Evolutionary conservation across 2,888 invertebrate species (phyloP), one percentile per base, ranked within the genome.

Genomic region (Scaeva pyrastri): DNA sequence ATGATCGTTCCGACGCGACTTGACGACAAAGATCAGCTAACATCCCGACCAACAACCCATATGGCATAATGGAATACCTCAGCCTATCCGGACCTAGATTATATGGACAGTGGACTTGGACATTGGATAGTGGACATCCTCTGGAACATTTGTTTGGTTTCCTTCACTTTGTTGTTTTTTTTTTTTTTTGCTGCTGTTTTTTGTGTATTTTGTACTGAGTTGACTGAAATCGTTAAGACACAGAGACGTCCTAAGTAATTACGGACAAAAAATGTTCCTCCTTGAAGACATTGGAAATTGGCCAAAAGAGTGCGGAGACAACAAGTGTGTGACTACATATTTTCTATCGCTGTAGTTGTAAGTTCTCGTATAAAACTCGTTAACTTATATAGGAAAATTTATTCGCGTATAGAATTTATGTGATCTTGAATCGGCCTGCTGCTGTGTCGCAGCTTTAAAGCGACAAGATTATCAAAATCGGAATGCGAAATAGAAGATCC

Each of bases 391-490:
- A 70, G 16, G 16, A 73, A 71, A 73, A 77, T 68, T 43, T 43
- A 31, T 16, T 48, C 14, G 48, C 19, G 36, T 50, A 36, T 14
- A 50, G 19, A 26, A n/a, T 50, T 36, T 11, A 39, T 50, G 5
- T 39, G 16, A 39, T 52, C 11, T 68, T 39, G 2, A 31, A 36
- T 23, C 21, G 52, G 19, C 48, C 19, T 56, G 77, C 72, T 66
- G 66, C 41, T 48, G 50, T 19, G 39, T 71, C 3, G 6, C 31
- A 66, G 16, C 60, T 78, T 50, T 79, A 43, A 74, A 84, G 39
- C 41, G 71, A 79, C 74, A 79, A 78, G 71, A 75, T 79, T 84
- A 84, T 84, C 84, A 56, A 84, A 84, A 84, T 84, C 58, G 71
- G 79, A 84, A 66, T 84, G 70, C 58, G 56, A 78, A 66, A 70